Evolutionary conservation across 2,113 vertebrate species (phyloP).

Genomic region (Pyrgilauda ruficollis): DNA sequence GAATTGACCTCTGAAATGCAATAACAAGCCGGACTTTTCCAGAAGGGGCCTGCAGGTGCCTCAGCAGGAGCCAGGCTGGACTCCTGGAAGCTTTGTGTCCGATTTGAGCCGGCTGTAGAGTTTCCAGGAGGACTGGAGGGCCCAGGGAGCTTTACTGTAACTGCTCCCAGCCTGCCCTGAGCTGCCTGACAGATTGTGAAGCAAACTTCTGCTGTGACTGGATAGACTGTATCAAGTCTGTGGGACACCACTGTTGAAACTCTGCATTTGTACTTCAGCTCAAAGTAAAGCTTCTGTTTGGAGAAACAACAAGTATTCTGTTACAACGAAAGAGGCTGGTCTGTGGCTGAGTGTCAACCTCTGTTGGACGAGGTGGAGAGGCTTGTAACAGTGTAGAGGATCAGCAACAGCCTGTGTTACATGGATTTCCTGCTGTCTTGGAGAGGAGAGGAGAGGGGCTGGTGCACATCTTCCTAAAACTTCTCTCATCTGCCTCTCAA

Average conservation of each 20-base stretch:
- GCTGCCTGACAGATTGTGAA: neutral
- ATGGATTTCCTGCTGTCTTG: neutral
- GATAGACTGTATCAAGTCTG: rapidly evolving
- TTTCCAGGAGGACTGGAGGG: neutral
- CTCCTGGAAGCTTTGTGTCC: neutral
- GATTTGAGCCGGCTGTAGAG: neutral
- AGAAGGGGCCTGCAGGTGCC: neutral
- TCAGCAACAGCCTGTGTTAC: neutral
- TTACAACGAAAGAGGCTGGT: neutral
- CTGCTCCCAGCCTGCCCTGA: neutral
- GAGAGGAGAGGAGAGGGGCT: neutral
- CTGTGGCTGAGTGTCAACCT: neutral
- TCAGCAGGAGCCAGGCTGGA: neutral
- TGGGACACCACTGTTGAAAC: neutral
- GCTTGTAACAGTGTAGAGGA: neutral
- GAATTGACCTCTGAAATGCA: neutral
- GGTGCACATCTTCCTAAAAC: neutral
- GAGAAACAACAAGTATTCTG: neutral
- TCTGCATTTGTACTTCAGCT: neutral
- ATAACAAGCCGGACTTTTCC: neutral
- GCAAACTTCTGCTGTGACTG: neutral
- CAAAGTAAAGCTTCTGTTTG: neutral
- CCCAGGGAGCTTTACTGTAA: neutral
- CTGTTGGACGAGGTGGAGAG: neutral
- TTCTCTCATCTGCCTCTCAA: neutral